Base-by-base conservation (phyloP, 1,140 invertebrate species). In the Lucilia sericata region DNA sequence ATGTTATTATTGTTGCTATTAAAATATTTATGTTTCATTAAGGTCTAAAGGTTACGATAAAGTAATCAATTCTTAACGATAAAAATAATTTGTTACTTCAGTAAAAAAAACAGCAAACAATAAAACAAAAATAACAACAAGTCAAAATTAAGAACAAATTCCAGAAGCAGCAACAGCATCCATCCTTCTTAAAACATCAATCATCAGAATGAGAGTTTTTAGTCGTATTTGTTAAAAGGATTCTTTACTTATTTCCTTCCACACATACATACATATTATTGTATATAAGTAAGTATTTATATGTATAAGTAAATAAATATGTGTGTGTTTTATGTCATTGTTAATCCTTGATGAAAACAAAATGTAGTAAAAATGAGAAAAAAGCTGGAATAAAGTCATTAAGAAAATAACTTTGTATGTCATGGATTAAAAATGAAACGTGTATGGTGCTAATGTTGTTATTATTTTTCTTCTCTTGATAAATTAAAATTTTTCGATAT, bases 31-130 rank as follows among this genome's bases (percentile, higher is more conserved):
- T 80, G 76, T 49, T 49, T 13, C 42, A 70, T 70, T 70, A 70
- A 21, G n/a, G 65, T 70, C 65, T 21, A 80, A 78, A 51, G 76
- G 76, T 80, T 80, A 49, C 21, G 47, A 51, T 80, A 80, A 80
- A 80, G 76, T 51, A 80, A 80, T 51, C 42, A 80, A 51, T 80
- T 51, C n/a, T 21, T 13, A 49, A 51, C 76, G 47, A 21, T 80
- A 80, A 80, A 80, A 80, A 49, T 51, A 80, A 51, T 80, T 80
- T 51, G 19, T 80, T 51, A 17, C 42, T 80, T 5, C 19, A 70
- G 9, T 70, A 70, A 21, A 21, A 5, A n/a, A 2, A 65, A 5
- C 55, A n/a, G 13, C n/a, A 70, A 70, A 60, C 13, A 60, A 60
- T 14, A 60, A 12, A n/a, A 60, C 13, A 60, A 60, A 60, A 14